Evolutionary conservation across 64 coral and sea anemone species (phyloP), one percentile per base, ranked within the genome.

Genomic region (Exaiptasia diaphana): DNA sequence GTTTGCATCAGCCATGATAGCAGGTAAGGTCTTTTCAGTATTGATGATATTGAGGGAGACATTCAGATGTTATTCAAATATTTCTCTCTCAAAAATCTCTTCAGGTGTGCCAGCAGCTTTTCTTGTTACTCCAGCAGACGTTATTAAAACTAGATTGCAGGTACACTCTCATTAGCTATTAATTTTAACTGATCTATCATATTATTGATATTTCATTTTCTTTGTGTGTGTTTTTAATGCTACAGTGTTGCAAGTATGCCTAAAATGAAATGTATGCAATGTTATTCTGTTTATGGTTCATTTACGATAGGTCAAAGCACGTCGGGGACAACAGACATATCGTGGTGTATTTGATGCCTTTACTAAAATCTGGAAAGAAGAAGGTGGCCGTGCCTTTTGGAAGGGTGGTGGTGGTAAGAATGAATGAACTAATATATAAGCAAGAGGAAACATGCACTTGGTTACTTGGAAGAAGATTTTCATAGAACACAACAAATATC

Each of bases 101-200:
- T 72, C 11, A 97, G 93, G 93, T 36, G 84, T 71, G 10, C 93
- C 93, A 8, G 93, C 93, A 64, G 93, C 93, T 9, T 86, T 64
- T 25, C 52, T 92, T 10, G 68, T 68, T 28, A 97, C 93, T 24
- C 93, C 93, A 49, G 79, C 89, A 26, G 93, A 97, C 31, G 93
- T 97, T 20, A 76, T 97, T 58, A 97, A 97, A 67, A 97, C 93
- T 31, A 87, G 93, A 49, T 87, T 97, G 80, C 93, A 97, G 79
- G 93, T 97, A 77, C n/a, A n/a, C n/a, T n/a, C n/a, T n/a, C n/a
- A n/a, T n/a, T n/a, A n/a, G 15, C 22, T 4, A 71, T n/a, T n/a
- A n/a, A n/a, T n/a, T n/a, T n/a, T n/a, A n/a, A n/a, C n/a, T n/a
- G n/a, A n/a, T n/a, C n/a, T n/a, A n/a, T n/a, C n/a, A n/a, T n/a